Base-by-base conservation (phyloP, 2,888 invertebrate species). In the Pachymerium ferrugineum region DNA sequence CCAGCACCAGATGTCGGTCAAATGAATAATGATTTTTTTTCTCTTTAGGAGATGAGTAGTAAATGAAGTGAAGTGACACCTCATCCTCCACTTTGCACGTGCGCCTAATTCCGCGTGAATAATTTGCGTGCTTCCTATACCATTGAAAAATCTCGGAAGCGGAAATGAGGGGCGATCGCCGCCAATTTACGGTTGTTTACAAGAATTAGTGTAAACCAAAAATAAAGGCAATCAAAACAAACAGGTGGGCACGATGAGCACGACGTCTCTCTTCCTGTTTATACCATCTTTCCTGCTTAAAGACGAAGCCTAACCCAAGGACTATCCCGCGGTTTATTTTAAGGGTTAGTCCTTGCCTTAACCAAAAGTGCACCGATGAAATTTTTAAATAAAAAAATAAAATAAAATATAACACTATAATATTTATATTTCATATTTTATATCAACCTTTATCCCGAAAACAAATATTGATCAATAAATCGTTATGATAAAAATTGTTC, bases 121-220 rank as follows among this genome's bases (percentile, higher is more conserved):
- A 70, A 70, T 70, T 29, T 33, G 70, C 70, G 33, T 70, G 70
- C 70, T 70, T 70, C 70, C 70, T 29, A 70, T n/a, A 30, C 70
- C 70, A 70, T 70, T 8, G 70, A 70, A 70, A 70, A 70, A 70
- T 70, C 70, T 70, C 70, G 35, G 70, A 31, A 33, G 33, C 29
- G 35, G 31, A 70, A 70, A 33, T 22, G 8, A 70, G 22, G 35
- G 70, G 8, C 70, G 31, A 12, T 10, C 47, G 47, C 47, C 47
- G 22, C 47, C 47, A 47, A 47, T 47, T 47, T 47, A 47, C 47
- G 47, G 19, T 47, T 47, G 47, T 47, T 47, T 47, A 47, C n/a
- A 22, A 47, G 47, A 47, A 47, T 47, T 47, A 47, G 47, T 16
- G 47, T 47, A 47, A 47, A 47, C 47, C 22, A 47, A 16, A 47